phyloP scores from a whole-genome alignment of 2,888 invertebrate genomes.

The Ornithoptera alexandrae region DNA sequence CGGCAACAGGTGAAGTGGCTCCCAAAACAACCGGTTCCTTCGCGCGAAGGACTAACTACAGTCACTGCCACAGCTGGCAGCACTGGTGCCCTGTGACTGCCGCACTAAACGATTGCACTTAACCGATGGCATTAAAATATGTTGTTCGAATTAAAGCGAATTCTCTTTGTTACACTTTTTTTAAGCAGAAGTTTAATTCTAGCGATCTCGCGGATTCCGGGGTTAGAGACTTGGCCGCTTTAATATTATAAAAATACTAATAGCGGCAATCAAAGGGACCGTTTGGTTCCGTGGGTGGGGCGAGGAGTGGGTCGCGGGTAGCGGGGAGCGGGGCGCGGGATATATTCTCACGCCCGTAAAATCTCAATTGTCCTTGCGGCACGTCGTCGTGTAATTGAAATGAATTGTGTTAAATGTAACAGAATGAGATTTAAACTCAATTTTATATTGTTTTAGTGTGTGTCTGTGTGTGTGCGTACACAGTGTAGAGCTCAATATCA shows the following conservation, averaged over 20 bases:
- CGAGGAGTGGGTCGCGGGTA: neutral
- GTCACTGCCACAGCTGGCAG: too few relatives aligned
- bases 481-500: too few relatives aligned
- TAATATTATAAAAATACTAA: slow-evolving; percentile 19
- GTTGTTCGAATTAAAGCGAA: slow-evolving; percentile 43
- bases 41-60: too few relatives aligned
- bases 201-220: slow-evolving; percentile 26
- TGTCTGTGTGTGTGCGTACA: too few relatives aligned
- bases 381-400: neutral
- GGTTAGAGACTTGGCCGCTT: neutral
- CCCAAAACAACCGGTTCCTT: neutral
- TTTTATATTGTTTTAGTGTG: too few relatives aligned
- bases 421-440: too few relatives aligned
- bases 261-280: slow-evolving; percentile 14
- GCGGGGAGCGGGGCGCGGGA: neutral
- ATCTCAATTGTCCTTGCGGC: neutral
- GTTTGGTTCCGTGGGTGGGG: slow-evolving; percentile 8
- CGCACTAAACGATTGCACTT: slow-evolving; percentile 40
- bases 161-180: slow-evolving; percentile 40
- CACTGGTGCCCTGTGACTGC: slow-evolving; percentile 16
- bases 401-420: too few relatives aligned
- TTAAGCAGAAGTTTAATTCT: slow-evolving; percentile 26
- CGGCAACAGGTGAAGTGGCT: slow-evolving; percentile 59
- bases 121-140: slow-evolving; percentile 58
- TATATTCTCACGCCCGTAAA: neutral